Evolutionary conservation across 2,113 vertebrate genomes (phyloP), one percentile per base, ranked within the genome.

Genomic region (Uria lomvia): DNA sequence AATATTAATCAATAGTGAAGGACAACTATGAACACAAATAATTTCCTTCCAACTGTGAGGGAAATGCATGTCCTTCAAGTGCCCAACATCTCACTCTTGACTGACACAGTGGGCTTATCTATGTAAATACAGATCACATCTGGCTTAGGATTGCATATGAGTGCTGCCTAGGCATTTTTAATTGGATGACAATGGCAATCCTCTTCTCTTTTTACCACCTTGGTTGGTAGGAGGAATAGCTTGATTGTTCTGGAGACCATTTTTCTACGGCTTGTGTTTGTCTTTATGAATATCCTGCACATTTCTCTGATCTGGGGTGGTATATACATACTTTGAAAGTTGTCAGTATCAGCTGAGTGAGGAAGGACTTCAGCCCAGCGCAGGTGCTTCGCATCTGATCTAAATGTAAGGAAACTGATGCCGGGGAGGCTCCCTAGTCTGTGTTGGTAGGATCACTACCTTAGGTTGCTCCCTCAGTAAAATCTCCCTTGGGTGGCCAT

Each of bases 311-410:
- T 75, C 26, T 42, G 19, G 30, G 15, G 27, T 36, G 6, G 11
- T 15, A 80, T 29, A 26, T 10, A 50, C 3, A 5, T 56, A 60
- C 50, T 56, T 66, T 36, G 66, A 67, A 75, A 72, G 36, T 45
- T 52, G 7, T 16, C 29, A 36, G n/a, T 59, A 40, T 38, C 47
- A 76, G 10, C 11, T 65, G 50, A 79, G 58, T 27, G 50, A 83
- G 30, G 43, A 70, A 79, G 38, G n/a, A 29, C 45, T 86, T 78
- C n/a, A 38, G 38, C 12, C 15, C n/a, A 34, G 15, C 0, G 3
- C 20, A 50, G 21, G n/a, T 66, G 9, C 26, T 70, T 76, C 0
- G 0, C 8, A 9, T 19, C 0, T 0, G 52, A 47, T 36, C 24
- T 60, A 32, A 62, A 62, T 40, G 32, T 20, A 65, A 79, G 19